These are phyloP conservation scores for Otus scops DNA, from an alignment of 2,797 vertebrate species.

Conservation along the genomic window DNA sequence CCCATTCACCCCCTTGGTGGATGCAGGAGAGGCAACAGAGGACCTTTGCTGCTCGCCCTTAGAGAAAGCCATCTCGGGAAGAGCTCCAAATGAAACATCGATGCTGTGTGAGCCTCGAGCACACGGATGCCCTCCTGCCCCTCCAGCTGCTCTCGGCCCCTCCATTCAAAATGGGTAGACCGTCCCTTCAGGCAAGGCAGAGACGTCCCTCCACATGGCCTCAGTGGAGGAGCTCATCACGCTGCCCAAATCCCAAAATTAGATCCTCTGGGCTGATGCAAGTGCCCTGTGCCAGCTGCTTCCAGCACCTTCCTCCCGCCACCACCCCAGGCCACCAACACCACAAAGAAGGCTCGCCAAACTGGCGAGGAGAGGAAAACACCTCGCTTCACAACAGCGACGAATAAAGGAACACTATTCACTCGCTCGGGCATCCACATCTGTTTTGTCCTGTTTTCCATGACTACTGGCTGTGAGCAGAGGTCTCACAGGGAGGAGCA, in stretches of 20 bases:
- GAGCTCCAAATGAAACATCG: not conserved
- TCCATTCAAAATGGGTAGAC: not conserved
- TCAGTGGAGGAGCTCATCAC: not conserved
- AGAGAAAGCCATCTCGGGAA: not conserved
- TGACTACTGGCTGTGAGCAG: slow-evolving; percentile 47
- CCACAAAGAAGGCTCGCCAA: not conserved
- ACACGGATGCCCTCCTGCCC: rapidly evolving
- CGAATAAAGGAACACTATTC: not conserved
- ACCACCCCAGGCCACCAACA: not conserved
- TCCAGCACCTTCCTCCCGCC: not conserved
- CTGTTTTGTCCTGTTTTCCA: slow-evolving; percentile 63
- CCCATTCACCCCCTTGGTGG: not conserved
- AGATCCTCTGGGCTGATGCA: not conserved
- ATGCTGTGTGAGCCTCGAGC: not conserved
- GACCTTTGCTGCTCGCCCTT: not conserved
- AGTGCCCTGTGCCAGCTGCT: not conserved
- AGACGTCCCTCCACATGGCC: not conserved
- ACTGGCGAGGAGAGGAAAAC: not conserved
- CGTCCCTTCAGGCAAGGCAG: not conserved
- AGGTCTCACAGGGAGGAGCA: slow-evolving; percentile 49
- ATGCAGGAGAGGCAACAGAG: rapidly evolving
- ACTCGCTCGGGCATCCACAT: not conserved
- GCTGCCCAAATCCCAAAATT: not conserved
- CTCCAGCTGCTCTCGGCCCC: not conserved
- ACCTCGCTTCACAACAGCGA: not conserved